A percentile compares a stretch with the other conserved stretches of the same genome.
Conservation (phyloP, 1,140 invertebrate genomes). For the Kradibia gibbosae region DNA sequence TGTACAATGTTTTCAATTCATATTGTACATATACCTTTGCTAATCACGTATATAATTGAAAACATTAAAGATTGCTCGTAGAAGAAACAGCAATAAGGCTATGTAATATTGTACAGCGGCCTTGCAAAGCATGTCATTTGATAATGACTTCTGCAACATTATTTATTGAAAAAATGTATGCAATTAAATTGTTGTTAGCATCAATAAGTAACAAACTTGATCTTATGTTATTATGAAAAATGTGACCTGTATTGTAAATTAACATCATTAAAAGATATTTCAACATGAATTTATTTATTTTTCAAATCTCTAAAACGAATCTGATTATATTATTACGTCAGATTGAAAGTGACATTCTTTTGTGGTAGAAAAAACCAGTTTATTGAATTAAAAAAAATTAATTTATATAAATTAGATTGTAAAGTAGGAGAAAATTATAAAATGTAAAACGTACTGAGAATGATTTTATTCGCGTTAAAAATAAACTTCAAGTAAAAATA, state of each 20-base stretch:
- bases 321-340: neutral
- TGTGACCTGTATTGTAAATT: conserved; percentile 1
- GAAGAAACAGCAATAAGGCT: conserved; percentile 22
- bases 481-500: conserved; percentile 23
- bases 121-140: conserved; percentile 35
- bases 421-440: conserved; percentile 2
- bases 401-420: conserved; percentile 3
- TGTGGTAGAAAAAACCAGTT: too few relatives aligned
- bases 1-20: too few relatives aligned
- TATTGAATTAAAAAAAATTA: neutral
- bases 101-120: conserved; percentile 16
- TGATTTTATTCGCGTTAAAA: neutral
- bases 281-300: neutral
- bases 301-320: neutral
- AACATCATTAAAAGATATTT: conserved; percentile 19
- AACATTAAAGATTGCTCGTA: conserved; percentile 16
- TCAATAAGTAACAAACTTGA: conserved; percentile 20
- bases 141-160: conserved; percentile 43
- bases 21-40: neutral
- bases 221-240: conserved; percentile 8
- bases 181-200: conserved; percentile 28
- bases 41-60: conserved; percentile 30
- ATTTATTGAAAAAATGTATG: conserved; percentile 32
- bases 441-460: conserved; percentile 12
- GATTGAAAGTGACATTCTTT: neutral